Base-by-base conservation (phyloP, 2,888 invertebrate species). In the Drosophila affinis region DNA sequence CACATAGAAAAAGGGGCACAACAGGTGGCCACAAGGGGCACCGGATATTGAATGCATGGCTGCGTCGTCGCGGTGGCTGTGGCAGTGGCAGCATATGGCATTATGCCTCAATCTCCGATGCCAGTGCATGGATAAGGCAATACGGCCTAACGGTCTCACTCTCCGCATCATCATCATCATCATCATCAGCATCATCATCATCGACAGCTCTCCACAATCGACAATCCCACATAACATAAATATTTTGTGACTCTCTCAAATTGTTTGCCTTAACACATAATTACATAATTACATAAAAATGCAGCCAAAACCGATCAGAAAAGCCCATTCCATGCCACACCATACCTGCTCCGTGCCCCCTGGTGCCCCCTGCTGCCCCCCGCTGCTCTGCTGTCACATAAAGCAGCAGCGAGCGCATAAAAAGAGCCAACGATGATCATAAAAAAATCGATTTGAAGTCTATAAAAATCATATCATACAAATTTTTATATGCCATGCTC, bases 361-460 rank as follows among this genome's bases (percentile, higher is more conserved):
- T 52, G n/a, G n/a, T n/a, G n/a, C n/a, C 2, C 34, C 48, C 52
- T 52, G n/a, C 47, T 45, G 9, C 60, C 47, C 56, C 70, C 78
- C 27, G 64, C 57, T 49, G 68, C 21, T 6, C 49, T 24, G 49
- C 68, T 88, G 85, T 88, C 89, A 76, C 89, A 83, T 88, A 88
- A 83, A 83, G 59, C 81, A 80, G 78, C 61, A 57, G 78, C 69
- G 52, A 72, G 69, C 79, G 76, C 88, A 88, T 82, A 88, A 88
- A 87, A 82, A 62, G 62, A 72, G 24, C 52, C 72, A 67, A 83
- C 80, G 62, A 81, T 87, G 84, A 83, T 83, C 83, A 55, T 83
- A 83, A 83, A 83, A 88, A 88, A 72, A 88, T 87, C 83, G 89
- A 88, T 88, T 88, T 87, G 89, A 78, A 87, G 87, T 84, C 83